A percentile compares a stretch with the other conserved stretches of the same genome.
These are phyloP conservation scores for Drosophila testacea DNA, from an alignment of 2,888 invertebrate genomes.

Conservation along the genomic window DNA sequence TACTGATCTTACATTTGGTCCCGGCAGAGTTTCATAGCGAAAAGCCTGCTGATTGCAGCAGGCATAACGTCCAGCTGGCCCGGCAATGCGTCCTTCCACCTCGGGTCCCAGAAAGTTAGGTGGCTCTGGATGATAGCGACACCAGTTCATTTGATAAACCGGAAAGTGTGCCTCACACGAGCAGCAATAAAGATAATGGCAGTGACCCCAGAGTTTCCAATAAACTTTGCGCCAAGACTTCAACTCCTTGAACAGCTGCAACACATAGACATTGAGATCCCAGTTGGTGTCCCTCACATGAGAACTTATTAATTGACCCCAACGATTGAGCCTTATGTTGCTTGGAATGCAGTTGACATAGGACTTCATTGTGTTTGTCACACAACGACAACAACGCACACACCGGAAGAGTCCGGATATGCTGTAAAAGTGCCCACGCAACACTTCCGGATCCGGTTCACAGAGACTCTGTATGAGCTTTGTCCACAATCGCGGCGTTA, in stretches of 20 bases:
- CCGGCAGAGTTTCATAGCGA: conserved; percentile 84
- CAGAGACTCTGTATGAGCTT: conserved; percentile 92
- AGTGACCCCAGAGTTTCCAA: conserved; percentile 97
- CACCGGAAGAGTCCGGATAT: conserved; percentile 92
- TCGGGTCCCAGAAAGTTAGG: conserved; percentile 91
- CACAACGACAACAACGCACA: conserved; percentile 89
- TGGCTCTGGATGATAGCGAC: conserved; percentile 91
- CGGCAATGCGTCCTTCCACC: conserved; percentile 86
- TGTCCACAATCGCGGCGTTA: conserved; percentile 93
- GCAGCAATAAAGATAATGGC: conserved; percentile 93
- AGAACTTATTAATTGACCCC: conserved; percentile 90
- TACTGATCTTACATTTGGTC: conserved; percentile 79
- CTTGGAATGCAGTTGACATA: conserved; percentile 90
- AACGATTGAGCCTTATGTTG: conserved; percentile 90
- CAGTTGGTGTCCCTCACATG: conserved; percentile 91
- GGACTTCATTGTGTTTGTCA: conserved; percentile 89
- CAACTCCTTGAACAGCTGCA: conserved; percentile 90
- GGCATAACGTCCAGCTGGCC: conserved; percentile 92
- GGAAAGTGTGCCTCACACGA: conserved; percentile 92
- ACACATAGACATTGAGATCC: conserved; percentile 93
- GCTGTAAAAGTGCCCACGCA: conserved; percentile 92
- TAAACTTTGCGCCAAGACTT: conserved; percentile 96
- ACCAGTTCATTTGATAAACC: conserved; percentile 92
- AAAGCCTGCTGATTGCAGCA: conserved; percentile 96
- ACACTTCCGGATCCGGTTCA: conserved; percentile 90